phyloP scores from a whole-genome alignment of 2,113 vertebrate genomes.

The Oxyruncus cristatus region DNA sequence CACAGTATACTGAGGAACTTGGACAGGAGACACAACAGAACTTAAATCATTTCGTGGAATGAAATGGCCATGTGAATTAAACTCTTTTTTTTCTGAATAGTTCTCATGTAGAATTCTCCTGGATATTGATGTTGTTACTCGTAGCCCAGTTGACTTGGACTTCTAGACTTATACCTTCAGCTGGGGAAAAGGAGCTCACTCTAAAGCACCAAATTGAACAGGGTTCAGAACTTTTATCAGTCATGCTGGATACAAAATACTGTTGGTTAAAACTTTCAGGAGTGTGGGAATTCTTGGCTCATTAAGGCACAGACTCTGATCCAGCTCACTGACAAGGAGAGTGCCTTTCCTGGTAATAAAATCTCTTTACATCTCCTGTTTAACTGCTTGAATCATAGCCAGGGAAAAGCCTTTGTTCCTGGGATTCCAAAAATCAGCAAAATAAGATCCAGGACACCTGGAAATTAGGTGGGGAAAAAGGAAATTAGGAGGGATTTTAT shows the following conservation, averaged over 20 bases:
- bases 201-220: not conserved
- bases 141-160: not conserved
- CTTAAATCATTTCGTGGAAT: not conserved
- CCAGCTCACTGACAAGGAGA: not conserved
- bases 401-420: not conserved
- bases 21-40: not conserved
- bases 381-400: not conserved
- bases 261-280: not conserved
- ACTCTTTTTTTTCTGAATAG: rapidly evolving
- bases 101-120: not conserved
- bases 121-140: not conserved
- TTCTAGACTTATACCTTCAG: not conserved
- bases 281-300: not conserved
- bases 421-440: not conserved
- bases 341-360: not conserved
- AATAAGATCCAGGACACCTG: not conserved
- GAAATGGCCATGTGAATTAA: rapidly evolving
- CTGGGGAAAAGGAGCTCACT: not conserved
- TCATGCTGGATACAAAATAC: not conserved
- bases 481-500: not conserved
- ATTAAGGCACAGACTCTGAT: not conserved
- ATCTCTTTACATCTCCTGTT: not conserved
- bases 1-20: not conserved
- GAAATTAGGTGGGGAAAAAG: too few species aligned
- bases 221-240: not conserved